Evolutionary conservation across 2,797 vertebrate species (phyloP).

Genomic region (Podargus strigoides): DNA sequence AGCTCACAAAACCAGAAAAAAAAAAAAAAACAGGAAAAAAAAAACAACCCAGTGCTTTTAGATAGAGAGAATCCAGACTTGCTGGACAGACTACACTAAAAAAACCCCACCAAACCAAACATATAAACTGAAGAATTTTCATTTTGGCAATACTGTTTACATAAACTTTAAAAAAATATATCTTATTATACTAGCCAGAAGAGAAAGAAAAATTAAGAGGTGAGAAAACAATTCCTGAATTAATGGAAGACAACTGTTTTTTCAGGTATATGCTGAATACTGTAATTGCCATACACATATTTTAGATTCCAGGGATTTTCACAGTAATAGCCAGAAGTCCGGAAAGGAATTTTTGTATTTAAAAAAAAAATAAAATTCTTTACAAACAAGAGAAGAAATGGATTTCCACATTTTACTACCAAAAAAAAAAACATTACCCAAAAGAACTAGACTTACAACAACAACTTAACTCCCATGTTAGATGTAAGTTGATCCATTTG

Average conservation of each 20-base stretch:
- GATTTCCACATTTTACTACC: neutral
- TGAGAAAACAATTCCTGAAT: neutral
- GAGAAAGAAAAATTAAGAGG: neutral
- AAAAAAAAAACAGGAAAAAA: too few relatives aligned
- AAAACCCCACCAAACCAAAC: neutral
- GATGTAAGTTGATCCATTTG: neutral
- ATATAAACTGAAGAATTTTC: neutral
- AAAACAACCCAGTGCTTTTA: rapidly evolving
- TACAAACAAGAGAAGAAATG: neutral
- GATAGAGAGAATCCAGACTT: neutral
- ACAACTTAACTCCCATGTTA: neutral
- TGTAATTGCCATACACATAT: neutral
- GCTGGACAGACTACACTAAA: neutral
- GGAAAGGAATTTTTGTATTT: neutral
- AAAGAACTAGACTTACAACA: neutral
- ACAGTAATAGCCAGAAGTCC: neutral
- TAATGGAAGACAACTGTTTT: neutral
- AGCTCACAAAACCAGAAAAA: neutral
- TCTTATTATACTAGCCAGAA: neutral
- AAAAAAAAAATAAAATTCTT: neutral
- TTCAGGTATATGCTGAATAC: neutral
- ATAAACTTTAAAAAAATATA: neutral
- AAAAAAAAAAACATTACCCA: neutral
- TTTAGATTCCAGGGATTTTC: neutral
- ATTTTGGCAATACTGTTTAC: neutral